These are phyloP conservation scores for Tiliacea aurago DNA, from an alignment of 2,888 invertebrate species.

Conservation along the genomic window DNA sequence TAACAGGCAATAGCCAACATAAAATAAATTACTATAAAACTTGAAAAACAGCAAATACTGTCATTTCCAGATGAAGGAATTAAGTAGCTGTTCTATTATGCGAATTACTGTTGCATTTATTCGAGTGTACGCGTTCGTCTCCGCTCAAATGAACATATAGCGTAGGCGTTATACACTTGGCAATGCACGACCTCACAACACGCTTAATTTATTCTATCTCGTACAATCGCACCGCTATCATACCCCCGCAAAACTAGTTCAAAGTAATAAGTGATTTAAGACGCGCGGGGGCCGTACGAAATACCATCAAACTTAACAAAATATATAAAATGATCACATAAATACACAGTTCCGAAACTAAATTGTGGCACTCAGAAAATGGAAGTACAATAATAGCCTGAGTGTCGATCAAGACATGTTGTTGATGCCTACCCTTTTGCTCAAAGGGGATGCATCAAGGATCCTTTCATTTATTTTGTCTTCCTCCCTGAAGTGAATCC, in stretches of 20 bases:
- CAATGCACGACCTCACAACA: constrained; percentile 84
- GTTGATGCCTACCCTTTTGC: constrained; percentile 84
- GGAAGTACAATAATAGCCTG: constrained; percentile 77
- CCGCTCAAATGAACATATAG: constrained; percentile 89
- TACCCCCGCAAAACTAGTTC: constrained; percentile 75
- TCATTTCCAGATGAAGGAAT: constrained; percentile 81
- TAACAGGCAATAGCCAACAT: constrained; percentile 87
- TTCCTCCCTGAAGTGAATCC: constrained; percentile 92
- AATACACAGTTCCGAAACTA: constrained; percentile 81
- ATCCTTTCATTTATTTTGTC: constrained; percentile 87
- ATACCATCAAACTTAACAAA: constrained; percentile 64
- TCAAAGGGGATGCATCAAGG: constrained; percentile 85
- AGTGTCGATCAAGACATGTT: constrained; percentile 87
- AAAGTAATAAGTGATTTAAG: constrained; percentile 69
- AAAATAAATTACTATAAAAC: constrained; percentile 80
- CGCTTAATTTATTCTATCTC: constrained; percentile 85
- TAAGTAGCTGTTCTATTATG: constrained; percentile 83
- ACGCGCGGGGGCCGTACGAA: constrained; percentile 63
- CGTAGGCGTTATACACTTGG: constrained; percentile 84
- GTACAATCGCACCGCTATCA: constrained; percentile 81
- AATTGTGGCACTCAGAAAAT: constrained; percentile 86
- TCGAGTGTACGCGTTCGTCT: constrained; percentile 83
- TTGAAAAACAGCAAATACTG: constrained; percentile 76
- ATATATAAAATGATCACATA: constrained; percentile 84
- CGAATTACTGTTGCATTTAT: constrained; percentile 85